Base-by-base conservation (phyloP, 2,888 invertebrate genomes). In the Archips xylosteana region DNA sequence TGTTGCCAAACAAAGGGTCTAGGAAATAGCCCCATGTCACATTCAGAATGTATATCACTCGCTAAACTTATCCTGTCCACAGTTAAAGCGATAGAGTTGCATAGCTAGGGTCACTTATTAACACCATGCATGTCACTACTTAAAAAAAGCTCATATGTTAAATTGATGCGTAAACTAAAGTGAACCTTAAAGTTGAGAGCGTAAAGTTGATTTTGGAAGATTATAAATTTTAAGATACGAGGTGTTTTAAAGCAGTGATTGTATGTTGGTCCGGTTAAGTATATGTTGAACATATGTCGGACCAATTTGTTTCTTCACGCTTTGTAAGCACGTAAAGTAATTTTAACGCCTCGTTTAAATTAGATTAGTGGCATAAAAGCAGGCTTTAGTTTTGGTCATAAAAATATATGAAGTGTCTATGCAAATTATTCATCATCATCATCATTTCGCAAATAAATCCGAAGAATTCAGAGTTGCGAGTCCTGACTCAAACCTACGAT, bases 281-380 rank as follows among this genome's bases (percentile, higher is more conserved):
- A 6, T 67, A 76, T 70, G 78, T 71, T 49, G 45, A 76, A 77
- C 84, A 83, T 83, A 81, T 83, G 85, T 80, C 72, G 75, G 74
- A 76, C 73, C 71, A 75, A 71, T 75, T 67, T 62, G 71, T 62
- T 71, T 15, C 47, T 39, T 57, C 67, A 72, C 72, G 51, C 34
- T 71, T 47, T 36, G 57, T 62, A 59, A 71, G 32, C 54, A 62
- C 61, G 69, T 10, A 57, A 54, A 49, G 59, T 62, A 42, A 62
- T 62, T 70, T 34, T 49, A 12, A 49, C 45, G 62, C 54, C 54
- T 72, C 67, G 71, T 72, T 72, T 61, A 34, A 71, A 6, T 66
- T 60, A 8, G 60, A 51, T 51, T 57, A 54, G 54, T 15, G 23
- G 54, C 23, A 8, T 49, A n/a, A n/a, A 39, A 9, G 13, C 15